phyloP scores from a whole-genome alignment of 1,140 invertebrate species.

The Mylabris phalerata region DNA sequence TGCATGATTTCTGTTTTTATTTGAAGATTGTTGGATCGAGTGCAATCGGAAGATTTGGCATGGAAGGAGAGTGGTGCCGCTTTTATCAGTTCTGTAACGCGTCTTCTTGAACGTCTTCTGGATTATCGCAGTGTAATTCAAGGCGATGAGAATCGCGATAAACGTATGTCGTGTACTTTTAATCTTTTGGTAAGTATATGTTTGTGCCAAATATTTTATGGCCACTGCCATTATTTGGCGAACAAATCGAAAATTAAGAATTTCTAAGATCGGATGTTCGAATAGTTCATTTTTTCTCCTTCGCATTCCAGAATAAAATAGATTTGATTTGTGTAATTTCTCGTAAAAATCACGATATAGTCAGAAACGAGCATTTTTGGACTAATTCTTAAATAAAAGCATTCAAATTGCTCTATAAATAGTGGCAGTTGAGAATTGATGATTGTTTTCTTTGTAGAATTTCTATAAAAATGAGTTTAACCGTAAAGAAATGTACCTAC shows the following conservation, averaged over 20 bases:
- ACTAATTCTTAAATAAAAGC: too few relatives aligned
- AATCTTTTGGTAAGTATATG: conserved; percentile 70
- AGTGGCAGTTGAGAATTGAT: too few relatives aligned
- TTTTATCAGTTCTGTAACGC: conserved; percentile 86
- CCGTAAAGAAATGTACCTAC: conserved; percentile 91
- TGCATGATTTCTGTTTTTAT: conserved; percentile 7
- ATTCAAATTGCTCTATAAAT: conserved; percentile 4
- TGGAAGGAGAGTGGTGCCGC: conserved; percentile 87
- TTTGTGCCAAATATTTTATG: too few relatives aligned
- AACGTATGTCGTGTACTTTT: conserved; percentile 95
- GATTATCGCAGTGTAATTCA: conserved; percentile 91
- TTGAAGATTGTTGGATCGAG: conserved; percentile 73
- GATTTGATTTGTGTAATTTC: background rate
- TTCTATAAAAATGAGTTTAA: conserved; percentile 97
- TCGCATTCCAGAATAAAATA: background rate
- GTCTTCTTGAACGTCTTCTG: conserved; percentile 77
- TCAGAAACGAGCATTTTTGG: too few relatives aligned
- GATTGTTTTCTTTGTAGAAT: conserved; percentile 58
- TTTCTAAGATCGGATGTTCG: too few relatives aligned
- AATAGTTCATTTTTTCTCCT: too few relatives aligned
- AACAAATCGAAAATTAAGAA: too few relatives aligned
- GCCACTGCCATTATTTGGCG: too few relatives aligned
- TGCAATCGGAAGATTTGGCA: conserved; percentile 74
- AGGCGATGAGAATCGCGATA: conserved; percentile 85
- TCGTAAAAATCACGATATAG: too few relatives aligned